A percentile compares a stretch with the other conserved stretches of the same genome.
These are phyloP conservation scores for Agrypnia vestita DNA, from an alignment of 1,140 invertebrate genomes.

Conservation along the genomic window DNA sequence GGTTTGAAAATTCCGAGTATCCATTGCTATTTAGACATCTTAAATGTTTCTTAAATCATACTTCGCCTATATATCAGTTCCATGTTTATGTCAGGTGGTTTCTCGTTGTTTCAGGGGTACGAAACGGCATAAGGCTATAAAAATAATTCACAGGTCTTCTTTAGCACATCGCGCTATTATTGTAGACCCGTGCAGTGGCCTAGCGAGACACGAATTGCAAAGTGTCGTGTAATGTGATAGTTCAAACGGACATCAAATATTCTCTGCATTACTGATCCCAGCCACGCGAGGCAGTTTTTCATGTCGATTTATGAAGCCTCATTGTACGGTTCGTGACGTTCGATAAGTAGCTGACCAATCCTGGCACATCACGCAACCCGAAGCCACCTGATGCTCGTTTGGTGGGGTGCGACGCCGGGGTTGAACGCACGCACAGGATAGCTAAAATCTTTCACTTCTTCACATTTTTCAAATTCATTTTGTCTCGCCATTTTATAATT, in stretches of 20 bases:
- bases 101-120: too few species aligned
- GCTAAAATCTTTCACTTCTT: too few species aligned
- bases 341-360: neutral
- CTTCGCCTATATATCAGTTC: too few species aligned
- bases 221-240: neutral
- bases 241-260: conserved; percentile 11
- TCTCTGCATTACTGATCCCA: conserved; percentile 1
- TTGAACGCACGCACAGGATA: too few species aligned
- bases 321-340: neutral
- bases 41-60: too few species aligned
- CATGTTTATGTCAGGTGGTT: too few species aligned
- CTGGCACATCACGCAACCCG: conserved; percentile 15
- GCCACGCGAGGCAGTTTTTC: conserved; percentile 18
- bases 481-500: too few species aligned
- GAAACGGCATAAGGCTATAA: neutral
- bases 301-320: conserved; percentile 23
- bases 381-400: neutral
- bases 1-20: too few species aligned
- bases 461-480: too few species aligned
- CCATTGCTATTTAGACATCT: too few species aligned
- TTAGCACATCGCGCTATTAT: neutral
- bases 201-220: neutral
- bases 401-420: too few species aligned
- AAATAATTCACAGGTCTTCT: neutral
- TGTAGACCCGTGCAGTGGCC: neutral